phyloP scores from a whole-genome alignment of 2,888 invertebrate species.

The Schizaphis graminum region DNA sequence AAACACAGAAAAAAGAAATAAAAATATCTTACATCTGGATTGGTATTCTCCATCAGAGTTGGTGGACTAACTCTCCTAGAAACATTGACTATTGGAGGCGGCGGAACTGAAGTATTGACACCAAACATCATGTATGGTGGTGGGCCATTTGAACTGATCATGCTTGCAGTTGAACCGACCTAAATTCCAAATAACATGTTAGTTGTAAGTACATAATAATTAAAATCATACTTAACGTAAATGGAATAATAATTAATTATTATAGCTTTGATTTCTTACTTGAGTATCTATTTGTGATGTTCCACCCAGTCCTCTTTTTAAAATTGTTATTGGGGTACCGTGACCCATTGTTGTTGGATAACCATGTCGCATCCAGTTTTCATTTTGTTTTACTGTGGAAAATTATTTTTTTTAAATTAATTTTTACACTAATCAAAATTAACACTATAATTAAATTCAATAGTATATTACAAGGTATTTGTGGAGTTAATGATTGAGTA shows the following conservation, averaged over 20 bases:
- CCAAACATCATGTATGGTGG: conserved; percentile 67
- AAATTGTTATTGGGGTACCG: conserved; percentile 64
- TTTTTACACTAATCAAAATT: neutral
- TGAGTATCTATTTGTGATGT: conserved; percentile 52
- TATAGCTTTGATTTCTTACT: conserved; percentile 10
- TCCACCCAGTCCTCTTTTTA: conserved; percentile 57
- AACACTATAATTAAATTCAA: neutral
- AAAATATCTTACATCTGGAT: conserved; percentile 54
- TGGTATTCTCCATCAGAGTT: conserved; percentile 44
- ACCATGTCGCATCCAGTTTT: conserved; percentile 61
- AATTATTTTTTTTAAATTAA: neutral
- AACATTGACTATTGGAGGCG: conserved; percentile 70
- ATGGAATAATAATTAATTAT: neutral
- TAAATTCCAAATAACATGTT: conserved; percentile 24
- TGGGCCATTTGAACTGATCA: conserved; percentile 40
- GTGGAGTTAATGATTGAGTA: conserved; percentile 30
- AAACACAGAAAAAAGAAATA: neutral
- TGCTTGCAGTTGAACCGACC: conserved; percentile 7
- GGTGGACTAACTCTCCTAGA: conserved; percentile 66
- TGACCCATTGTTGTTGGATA: conserved; percentile 53
- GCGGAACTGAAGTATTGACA: conserved; percentile 69
- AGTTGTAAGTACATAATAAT: neutral
- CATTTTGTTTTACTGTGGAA: conserved; percentile 42
- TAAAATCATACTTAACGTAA: neutral
- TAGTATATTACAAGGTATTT: conserved; percentile 42